phyloP scores from a whole-genome alignment of 2,888 invertebrate genomes.

The Eretmocerus hayati region DNA sequence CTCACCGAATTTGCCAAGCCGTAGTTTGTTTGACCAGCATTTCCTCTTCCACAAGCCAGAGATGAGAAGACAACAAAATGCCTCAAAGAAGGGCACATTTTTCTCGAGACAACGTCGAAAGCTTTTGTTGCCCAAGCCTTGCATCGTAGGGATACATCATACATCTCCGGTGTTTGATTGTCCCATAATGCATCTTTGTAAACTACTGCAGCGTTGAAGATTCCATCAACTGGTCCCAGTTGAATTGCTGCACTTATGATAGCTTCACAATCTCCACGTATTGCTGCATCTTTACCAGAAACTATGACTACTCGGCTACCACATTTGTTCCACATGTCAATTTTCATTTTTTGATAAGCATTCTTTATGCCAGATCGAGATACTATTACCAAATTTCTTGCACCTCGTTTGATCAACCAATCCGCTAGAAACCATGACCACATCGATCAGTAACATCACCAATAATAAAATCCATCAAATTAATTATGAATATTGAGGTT shows the following conservation, averaged over 20 bases:
- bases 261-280: slow-evolving; percentile 60
- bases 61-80: slow-evolving; percentile 63
- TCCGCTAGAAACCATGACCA: slow-evolving; percentile 53
- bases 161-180: slow-evolving; percentile 51
- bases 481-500: background rate
- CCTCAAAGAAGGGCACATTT: slow-evolving; percentile 45
- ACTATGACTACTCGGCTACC: slow-evolving; percentile 64
- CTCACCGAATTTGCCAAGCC: slow-evolving; percentile 50
- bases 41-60: slow-evolving; percentile 58
- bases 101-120: slow-evolving; percentile 52
- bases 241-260: slow-evolving; percentile 55
- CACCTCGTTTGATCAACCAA: slow-evolving; percentile 80
- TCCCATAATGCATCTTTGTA: slow-evolving; percentile 51
- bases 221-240: slow-evolving; percentile 55
- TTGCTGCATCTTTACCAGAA: slow-evolving; percentile 62
- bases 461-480: no score
- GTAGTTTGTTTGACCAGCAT: slow-evolving; percentile 61
- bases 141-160: slow-evolving; percentile 50
- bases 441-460: background rate
- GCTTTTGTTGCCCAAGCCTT: slow-evolving; percentile 56
- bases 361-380: slow-evolving; percentile 72
- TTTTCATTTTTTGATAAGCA: slow-evolving; percentile 73
- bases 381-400: slow-evolving; percentile 68
- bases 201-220: slow-evolving; percentile 61
- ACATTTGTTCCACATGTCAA: slow-evolving; percentile 62